Base-by-base conservation (phyloP, 2,888 invertebrate species). In the Parnassius orleans region DNA sequence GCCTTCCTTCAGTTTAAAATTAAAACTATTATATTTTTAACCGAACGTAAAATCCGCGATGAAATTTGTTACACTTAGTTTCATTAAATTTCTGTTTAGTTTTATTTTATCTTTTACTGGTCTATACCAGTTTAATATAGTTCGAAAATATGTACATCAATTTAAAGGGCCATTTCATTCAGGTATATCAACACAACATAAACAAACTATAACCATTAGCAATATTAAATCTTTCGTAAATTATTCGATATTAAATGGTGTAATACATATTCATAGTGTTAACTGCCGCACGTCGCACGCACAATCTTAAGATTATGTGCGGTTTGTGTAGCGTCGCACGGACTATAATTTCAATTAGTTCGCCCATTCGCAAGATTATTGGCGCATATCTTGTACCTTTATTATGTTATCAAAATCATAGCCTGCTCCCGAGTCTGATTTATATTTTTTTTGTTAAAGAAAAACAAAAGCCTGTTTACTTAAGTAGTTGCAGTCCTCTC, bases 251-350 rank as follows among this genome's bases (percentile, higher is more conserved):
- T 48, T 46, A 14, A 60, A 10, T 33, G 52, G 48, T 46, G 53
- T 47, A 61, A 54, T 59, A 65, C 53, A 15, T 52, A 58, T 60
- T 42, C 41, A 50, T 50, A 58, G 42, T 44, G 50, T 19, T 54
- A 63, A 66, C 65, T 65, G 63, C 55, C 63, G 60, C 59, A 69
- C 63, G 61, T 59, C 63, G 60, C 59, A 69, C 63, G 61, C 66
- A 69, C 63, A 66, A 69, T 70, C 72, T 72, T 70, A 72, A 73
- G 71, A 68, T 63, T 58, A 58, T 44, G 54, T 33, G 55, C 57
- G 64, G 66, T 70, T 66, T 72, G 66, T 69, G 62, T 60, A 48
- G 42, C 64, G 67, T 56, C 55, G 61, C 68, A 58, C 72, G 64
- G 69, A 51, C 68, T 72, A 74, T 57, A 73, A 72, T 62, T 51